These are phyloP conservation scores for Eupithecia dodoneata DNA, from an alignment of 2,888 invertebrate species.

Conservation along the genomic window DNA sequence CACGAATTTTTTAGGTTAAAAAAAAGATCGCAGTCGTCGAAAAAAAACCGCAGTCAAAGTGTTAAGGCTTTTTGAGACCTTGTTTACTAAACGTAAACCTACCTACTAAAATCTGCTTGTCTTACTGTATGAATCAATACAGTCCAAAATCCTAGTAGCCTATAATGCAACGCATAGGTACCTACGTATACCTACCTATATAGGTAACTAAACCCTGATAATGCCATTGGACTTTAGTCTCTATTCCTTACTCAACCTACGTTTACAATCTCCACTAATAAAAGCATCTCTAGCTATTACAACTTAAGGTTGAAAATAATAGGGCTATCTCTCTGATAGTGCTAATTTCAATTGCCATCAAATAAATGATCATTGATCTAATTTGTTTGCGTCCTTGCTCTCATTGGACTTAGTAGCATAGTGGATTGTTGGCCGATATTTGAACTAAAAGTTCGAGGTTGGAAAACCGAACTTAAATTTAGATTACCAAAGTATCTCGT, in stretches of 20 bases:
- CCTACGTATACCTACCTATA: background rate
- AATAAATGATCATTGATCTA: constrained; percentile 15
- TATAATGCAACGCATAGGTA: no score
- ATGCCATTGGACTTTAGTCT: background rate
- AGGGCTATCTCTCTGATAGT: background rate
- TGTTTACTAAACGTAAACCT: no score
- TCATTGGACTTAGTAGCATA: background rate
- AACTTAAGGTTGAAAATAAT: constrained; percentile 12
- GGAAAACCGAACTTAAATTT: no score
- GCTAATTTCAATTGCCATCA: constrained; percentile 16
- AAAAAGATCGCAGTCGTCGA: no score
- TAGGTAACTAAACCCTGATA: background rate
- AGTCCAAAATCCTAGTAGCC: no score
- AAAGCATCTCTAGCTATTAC: background rate
- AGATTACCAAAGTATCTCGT: no score
- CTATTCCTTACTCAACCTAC: background rate
- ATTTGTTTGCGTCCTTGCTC: constrained; percentile 15
- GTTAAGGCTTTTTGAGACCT: no score
- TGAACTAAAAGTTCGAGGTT: background rate
- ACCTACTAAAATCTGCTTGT: no score
- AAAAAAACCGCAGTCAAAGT: no score
- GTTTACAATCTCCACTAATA: background rate
- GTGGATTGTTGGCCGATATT: background rate
- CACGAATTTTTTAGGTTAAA: no score
- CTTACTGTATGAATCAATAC: no score